Conservation (phyloP, 2,888 invertebrate species). For the Aporophyla nigra region DNA sequence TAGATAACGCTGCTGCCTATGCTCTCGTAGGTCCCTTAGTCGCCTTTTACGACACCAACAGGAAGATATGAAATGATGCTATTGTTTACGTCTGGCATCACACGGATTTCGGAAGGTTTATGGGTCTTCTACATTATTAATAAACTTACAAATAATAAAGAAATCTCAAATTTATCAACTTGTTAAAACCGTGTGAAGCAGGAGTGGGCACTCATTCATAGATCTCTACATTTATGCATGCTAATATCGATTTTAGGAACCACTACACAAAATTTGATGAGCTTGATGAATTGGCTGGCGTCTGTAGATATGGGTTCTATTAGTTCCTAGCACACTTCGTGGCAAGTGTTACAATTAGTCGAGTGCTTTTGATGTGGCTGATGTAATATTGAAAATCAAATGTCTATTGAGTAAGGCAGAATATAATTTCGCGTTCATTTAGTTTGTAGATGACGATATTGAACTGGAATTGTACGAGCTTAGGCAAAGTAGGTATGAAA, state of each 20-base stretch:
- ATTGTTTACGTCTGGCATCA: too few relatives aligned
- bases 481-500: neutral
- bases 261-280: slow-evolving; percentile 52
- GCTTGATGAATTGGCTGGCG: slow-evolving; percentile 43
- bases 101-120: neutral
- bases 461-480: neutral
- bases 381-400: slow-evolving; percentile 35
- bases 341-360: slow-evolving; percentile 40
- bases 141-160: neutral
- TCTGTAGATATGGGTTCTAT: slow-evolving; percentile 44
- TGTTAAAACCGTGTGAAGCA: neutral
- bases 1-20: too few relatives aligned
- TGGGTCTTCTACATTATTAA: neutral
- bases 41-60: too few relatives aligned
- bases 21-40: too few relatives aligned
- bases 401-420: slow-evolving; percentile 16
- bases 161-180: neutral
- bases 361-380: slow-evolving; percentile 48
- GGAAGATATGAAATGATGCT: too few relatives aligned
- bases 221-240: neutral
- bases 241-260: slow-evolving; percentile 34
- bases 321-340: slow-evolving; percentile 45
- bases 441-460: neutral
- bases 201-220: neutral
- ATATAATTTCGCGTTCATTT: neutral